phyloP scores from a whole-genome alignment of 2,888 invertebrate genomes.

The Rhodophaea formosa region DNA sequence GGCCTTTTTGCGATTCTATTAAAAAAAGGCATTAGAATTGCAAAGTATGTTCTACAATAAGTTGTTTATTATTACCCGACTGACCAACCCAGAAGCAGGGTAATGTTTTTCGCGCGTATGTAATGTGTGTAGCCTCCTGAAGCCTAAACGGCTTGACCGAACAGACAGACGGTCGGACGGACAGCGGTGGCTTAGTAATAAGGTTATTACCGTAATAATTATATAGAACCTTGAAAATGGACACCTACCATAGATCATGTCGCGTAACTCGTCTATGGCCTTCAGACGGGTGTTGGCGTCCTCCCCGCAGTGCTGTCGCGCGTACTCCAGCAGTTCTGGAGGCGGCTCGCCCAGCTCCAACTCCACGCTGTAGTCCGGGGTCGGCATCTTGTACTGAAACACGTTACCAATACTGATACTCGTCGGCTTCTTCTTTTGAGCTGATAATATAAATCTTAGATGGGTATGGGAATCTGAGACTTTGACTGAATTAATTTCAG shows the following conservation, averaged over 20 bases:
- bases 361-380: constrained; percentile 79
- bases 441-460: no score
- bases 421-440: neutral
- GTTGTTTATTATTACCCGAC: no score
- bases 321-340: constrained; percentile 84
- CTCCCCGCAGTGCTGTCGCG: constrained; percentile 85
- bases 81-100: no score
- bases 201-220: no score
- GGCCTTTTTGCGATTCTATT: neutral
- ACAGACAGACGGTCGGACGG: no score
- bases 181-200: no score
- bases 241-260: constrained; percentile 86
- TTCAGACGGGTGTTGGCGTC: constrained; percentile 85
- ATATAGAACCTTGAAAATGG: no score
- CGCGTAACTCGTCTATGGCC: constrained; percentile 86
- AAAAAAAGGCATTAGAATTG: neutral
- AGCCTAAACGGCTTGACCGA: no score
- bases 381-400: constrained; percentile 60
- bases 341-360: constrained; percentile 86
- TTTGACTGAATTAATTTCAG: no score
- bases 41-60: neutral
- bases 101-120: no score
- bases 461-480: no score
- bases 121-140: no score
- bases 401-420: neutral